Evolutionary conservation across 2,797 vertebrate species (phyloP).

Genomic region (Coluber constrictor): DNA sequence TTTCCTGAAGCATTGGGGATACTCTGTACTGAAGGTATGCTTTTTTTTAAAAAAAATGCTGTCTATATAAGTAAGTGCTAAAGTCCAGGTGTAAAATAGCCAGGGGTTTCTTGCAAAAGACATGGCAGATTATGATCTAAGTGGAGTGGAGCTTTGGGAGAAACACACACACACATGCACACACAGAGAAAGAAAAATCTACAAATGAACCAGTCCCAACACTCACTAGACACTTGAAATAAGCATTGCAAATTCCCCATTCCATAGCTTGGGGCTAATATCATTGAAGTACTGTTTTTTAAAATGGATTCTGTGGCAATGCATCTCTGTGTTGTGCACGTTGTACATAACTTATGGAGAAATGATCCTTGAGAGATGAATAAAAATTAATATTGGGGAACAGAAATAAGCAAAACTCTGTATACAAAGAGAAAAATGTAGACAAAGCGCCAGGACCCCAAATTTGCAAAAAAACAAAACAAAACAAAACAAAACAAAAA

Average conservation of each 20-base stretch:
- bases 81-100: no score
- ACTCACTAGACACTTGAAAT: neutral
- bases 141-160: neutral
- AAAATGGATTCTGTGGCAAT: neutral
- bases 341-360: neutral
- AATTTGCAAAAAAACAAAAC: neutral
- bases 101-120: no score
- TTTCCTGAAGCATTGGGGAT: neutral
- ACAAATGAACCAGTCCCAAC: neutral
- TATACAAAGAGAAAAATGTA: neutral
- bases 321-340: neutral
- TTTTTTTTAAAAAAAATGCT: no score
- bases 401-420: neutral
- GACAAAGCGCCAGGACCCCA: neutral
- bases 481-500: no score
- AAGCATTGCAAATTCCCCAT: neutral
- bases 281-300: neutral
- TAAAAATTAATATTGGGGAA: neutral
- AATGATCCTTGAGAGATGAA: neutral
- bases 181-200: no score
- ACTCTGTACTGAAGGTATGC: no score
- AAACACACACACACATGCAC: neutral
- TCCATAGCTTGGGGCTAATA: neutral
- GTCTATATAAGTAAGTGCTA: no score
- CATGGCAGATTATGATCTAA: neutral